phyloP scores from a whole-genome alignment of 35 echinoderm and acorn worm genomes.

The Eucidaris tribuloides region DNA sequence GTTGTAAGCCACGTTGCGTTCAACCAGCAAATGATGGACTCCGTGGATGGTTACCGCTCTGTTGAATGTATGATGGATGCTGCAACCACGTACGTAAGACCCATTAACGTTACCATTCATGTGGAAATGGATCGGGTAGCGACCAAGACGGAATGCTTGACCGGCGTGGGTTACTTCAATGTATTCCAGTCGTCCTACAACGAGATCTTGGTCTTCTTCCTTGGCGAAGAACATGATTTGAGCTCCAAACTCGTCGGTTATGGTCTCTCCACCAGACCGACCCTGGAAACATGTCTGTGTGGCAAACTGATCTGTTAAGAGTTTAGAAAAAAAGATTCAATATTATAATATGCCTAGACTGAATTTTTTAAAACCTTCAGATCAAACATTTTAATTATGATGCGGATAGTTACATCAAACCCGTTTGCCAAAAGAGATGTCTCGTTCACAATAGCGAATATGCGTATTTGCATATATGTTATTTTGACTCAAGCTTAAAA shows the following conservation, averaged over 20 bases:
- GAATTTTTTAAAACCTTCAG: too few relatives aligned
- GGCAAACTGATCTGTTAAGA: slow-evolving; percentile 97
- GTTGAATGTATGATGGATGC: slow-evolving; percentile 90
- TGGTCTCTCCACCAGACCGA: slow-evolving; percentile 90
- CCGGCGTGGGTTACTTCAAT: slow-evolving; percentile 89
- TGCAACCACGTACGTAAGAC: slow-evolving; percentile 80
- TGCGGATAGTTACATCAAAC: too few relatives aligned
- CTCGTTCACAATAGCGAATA: too few relatives aligned
- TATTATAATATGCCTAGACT: too few relatives aligned
- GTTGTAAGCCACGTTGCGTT: slow-evolving; percentile 93
- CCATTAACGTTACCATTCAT: slow-evolving; percentile 82
- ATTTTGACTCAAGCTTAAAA: too few relatives aligned
- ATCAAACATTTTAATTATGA: too few relatives aligned
- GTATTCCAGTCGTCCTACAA: slow-evolving; percentile 76
- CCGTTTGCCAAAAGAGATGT: too few relatives aligned
- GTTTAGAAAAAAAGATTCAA: too few relatives aligned
- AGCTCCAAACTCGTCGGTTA: slow-evolving; percentile 80
- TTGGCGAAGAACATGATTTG: slow-evolving; percentile 85
- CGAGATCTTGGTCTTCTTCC: slow-evolving; percentile 57
- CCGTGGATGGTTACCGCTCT: slow-evolving; percentile 88
- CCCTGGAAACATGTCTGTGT: slow-evolving; percentile 91
- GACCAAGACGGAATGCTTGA: slow-evolving; percentile 89
- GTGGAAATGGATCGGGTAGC: slow-evolving; percentile 95
- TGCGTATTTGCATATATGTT: too few relatives aligned
- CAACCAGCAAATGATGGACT: slow-evolving; percentile 86